These are phyloP conservation scores for Cremastinae sp. DNA, from an alignment of 2,888 invertebrate species.

Conservation along the genomic window DNA sequence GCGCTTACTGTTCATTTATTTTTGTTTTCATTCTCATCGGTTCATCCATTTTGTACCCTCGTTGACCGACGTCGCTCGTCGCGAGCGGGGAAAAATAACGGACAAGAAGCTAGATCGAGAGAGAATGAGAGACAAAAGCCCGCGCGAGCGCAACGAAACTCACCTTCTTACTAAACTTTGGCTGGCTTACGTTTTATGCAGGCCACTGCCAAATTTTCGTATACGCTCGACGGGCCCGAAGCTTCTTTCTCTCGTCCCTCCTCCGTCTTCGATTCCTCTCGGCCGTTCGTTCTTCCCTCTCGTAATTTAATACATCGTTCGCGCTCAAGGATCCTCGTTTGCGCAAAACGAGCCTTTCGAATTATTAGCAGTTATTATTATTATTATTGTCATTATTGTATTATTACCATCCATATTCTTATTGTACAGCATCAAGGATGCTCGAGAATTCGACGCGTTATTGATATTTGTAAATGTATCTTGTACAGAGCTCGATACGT, in stretches of 20 bases:
- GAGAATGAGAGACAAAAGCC: too few relatives aligned
- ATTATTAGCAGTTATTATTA: background rate
- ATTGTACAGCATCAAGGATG: conserved; percentile 16
- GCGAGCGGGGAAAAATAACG: too few relatives aligned
- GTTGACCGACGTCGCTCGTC: background rate
- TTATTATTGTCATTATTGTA: conserved; percentile 11
- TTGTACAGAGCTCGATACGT: conserved; percentile 38
- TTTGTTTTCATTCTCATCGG: background rate
- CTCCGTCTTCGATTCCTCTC: too few relatives aligned
- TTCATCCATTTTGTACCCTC: conserved; percentile 1
- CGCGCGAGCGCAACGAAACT: too few relatives aligned
- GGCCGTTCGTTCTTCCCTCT: background rate
- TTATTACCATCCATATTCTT: conserved; percentile 20
- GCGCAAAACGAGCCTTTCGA: background rate
- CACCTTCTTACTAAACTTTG: too few relatives aligned
- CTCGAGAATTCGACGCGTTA: conserved; percentile 11
- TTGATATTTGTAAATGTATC: conserved; percentile 5
- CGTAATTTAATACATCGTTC: conserved; percentile 25
- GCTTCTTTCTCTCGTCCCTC: too few relatives aligned
- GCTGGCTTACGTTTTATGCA: too few relatives aligned
- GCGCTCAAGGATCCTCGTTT: background rate
- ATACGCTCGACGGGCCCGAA: too few relatives aligned
- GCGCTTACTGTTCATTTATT: conserved; percentile 1
- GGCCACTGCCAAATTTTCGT: too few relatives aligned
- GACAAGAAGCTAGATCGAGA: too few relatives aligned